Percentiles rank a stretch among this genome's conserved stretches.
These are phyloP conservation scores for Labrus mixtus DNA, from an alignment of 2,113 vertebrate species.

Conservation along the genomic window DNA sequence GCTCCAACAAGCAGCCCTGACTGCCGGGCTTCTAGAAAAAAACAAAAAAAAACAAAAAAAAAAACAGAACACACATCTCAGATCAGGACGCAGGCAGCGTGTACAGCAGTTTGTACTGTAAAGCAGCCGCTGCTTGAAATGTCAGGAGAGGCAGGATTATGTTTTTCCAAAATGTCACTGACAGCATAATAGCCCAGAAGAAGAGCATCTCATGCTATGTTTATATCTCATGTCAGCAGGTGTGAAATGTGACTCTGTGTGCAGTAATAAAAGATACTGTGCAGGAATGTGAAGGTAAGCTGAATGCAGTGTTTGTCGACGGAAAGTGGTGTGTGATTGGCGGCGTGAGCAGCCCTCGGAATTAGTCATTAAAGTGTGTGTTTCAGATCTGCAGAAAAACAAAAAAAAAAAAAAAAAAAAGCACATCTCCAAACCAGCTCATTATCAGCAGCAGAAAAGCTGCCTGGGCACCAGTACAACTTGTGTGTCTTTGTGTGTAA, in stretches of 20 bases:
- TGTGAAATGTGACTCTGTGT: slow-evolving; percentile 54
- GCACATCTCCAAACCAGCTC: slow-evolving; percentile 67
- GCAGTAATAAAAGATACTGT: slow-evolving; percentile 21
- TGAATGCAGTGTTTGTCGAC: slow-evolving; percentile 26
- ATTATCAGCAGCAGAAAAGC: slow-evolving; percentile 60
- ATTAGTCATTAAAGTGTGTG: slow-evolving; percentile 60
- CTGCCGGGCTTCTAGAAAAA: slow-evolving; percentile 52
- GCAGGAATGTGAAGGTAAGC: slow-evolving; percentile 42
- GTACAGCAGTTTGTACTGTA: slow-evolving; percentile 30
- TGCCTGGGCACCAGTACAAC: slow-evolving; percentile 66
- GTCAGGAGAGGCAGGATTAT: slow-evolving; percentile 71
- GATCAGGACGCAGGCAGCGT: slow-evolving; percentile 55
- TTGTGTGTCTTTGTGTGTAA: slow-evolving; percentile 15
- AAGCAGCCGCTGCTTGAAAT: slow-evolving; percentile 61
- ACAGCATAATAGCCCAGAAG: slow-evolving; percentile 61
- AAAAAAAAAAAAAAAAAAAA: slow-evolving; percentile 44
- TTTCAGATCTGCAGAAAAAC: slow-evolving; percentile 66
- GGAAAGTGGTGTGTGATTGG: slow-evolving; percentile 39
- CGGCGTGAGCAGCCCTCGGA: slow-evolving; percentile 20
- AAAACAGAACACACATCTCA: slow-evolving; percentile 24
- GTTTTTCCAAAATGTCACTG: slow-evolving; percentile 72
- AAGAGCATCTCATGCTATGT: slow-evolving; percentile 59
- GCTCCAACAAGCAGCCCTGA: slow-evolving; percentile 62
- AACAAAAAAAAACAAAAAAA: slow-evolving; percentile 8
- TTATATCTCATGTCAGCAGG: slow-evolving; percentile 65